A percentile compares a stretch with the other conserved stretches of the same genome.
Conservation (phyloP, 2,888 invertebrate genomes). For the Cyclophora albipunctata region DNA sequence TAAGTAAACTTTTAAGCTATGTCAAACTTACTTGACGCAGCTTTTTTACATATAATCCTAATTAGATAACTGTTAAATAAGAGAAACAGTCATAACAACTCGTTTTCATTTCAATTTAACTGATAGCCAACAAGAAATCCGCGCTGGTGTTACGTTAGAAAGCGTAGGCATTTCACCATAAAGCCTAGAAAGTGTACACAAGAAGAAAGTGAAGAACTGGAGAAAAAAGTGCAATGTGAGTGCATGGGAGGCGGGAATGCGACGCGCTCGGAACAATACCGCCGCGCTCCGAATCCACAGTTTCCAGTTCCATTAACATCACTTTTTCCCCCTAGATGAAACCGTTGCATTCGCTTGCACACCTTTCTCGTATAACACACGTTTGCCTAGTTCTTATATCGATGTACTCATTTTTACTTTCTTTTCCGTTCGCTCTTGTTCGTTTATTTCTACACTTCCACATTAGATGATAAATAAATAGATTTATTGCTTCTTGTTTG, state of each 20-base stretch:
- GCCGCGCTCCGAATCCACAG: slow-evolving; percentile 40
- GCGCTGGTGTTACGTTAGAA: slow-evolving; percentile 70
- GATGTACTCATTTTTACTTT: slow-evolving; percentile 73
- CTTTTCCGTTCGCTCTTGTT: slow-evolving; percentile 71
- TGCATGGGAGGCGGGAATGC: slow-evolving; percentile 49
- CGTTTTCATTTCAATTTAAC: slow-evolving; percentile 69
- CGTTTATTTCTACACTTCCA: slow-evolving; percentile 42
- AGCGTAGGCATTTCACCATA: slow-evolving; percentile 71
- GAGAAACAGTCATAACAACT: slow-evolving; percentile 45
- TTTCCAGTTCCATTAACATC: slow-evolving; percentile 54
- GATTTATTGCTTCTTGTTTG: slow-evolving; percentile 7
- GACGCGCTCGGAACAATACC: slow-evolving; percentile 38
- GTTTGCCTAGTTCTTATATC: slow-evolving; percentile 66
- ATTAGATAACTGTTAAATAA: slow-evolving; percentile 21
- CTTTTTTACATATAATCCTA: too few relatives aligned
- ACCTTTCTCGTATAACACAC: slow-evolving; percentile 53
- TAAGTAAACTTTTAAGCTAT: too few relatives aligned
- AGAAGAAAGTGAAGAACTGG: slow-evolving; percentile 73
- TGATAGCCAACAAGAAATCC: slow-evolving; percentile 60
- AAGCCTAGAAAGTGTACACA: slow-evolving; percentile 71
- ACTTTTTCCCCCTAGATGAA: slow-evolving; percentile 64
- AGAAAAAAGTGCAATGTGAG: slow-evolving; percentile 57
- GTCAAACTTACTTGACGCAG: too few relatives aligned
- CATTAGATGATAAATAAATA: slow-evolving; percentile 20
- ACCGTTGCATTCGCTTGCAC: slow-evolving; percentile 48